Base-by-base conservation (phyloP, 2,888 invertebrate species). In the Drosophila mimica region DNA sequence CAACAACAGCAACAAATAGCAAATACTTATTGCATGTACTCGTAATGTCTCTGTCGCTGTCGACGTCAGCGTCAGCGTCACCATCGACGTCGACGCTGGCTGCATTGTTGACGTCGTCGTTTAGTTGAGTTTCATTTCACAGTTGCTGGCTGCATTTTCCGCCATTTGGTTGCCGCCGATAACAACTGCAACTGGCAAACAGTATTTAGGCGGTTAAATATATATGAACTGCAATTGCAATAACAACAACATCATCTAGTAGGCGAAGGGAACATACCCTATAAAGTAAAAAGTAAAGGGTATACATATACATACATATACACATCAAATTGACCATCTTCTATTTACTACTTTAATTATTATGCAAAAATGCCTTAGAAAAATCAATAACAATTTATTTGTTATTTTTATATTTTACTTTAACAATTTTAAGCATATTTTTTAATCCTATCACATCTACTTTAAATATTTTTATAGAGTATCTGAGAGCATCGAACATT, bases 141-240 rank as follows among this genome's bases (percentile, higher is more conserved):
- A 66, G 66, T 40, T 72, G 66, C 65, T 70, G 78, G 70, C 71
- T 81, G 69, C 79, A 82, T 84, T 82, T 84, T 79, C 85, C 82
- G 76, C 80, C 85, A 75, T 83, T 84, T 80, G 85, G 80, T 73
- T 84, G 80, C 79, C 79, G 85, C 76, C 83, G 85, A 85, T 85
- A 83, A 83, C 83, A 83, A 86, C 79, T 82, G 81, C 77, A 80
- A 86, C 76, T 78, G 81, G 74, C 85, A 83, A 83, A 83, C 83
- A 85, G 80, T 85, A 83, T 83, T 85, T 83, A 80, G 83, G 80
- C 85, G 83, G 86, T 83, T 85, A 83, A 85, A 83, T 74, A 82
- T 80, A 85, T 80, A 84, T 82, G 84, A 82, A 84, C 78, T 83
- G 78, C 83, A 81, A 78, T 70, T 83, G 65, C 73, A 67, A 56